Conservation (phyloP, 2,113 vertebrate genomes). For the Mesembrinibis cayennensis region DNA sequence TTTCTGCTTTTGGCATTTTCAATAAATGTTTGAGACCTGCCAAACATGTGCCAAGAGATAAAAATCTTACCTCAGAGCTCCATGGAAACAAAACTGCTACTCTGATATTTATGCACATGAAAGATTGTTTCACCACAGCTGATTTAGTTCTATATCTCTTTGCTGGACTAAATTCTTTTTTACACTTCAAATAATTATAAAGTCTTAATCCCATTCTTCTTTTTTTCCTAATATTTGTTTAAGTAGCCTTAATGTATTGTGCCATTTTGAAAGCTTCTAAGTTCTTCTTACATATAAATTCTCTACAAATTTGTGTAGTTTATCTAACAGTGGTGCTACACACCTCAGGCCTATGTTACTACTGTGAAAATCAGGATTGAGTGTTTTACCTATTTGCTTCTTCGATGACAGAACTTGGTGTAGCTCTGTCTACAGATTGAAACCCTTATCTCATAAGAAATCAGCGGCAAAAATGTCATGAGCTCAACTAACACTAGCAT, state of each 20-base stretch:
- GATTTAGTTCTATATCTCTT: not conserved
- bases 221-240: not conserved
- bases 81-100: not conserved
- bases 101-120: fast-evolving
- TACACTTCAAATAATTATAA: not conserved
- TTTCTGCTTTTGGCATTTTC: not conserved
- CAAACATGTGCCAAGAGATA: not conserved
- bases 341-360: not conserved
- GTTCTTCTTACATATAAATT: not conserved
- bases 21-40: not conserved
- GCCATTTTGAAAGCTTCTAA: not conserved
- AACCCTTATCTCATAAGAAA: not conserved
- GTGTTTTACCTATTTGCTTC: not conserved
- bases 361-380: not conserved
- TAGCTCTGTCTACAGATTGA: not conserved
- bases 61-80: not conserved
- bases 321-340: not conserved
- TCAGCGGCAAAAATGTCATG: not conserved
- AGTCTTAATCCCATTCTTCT: not conserved
- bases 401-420: not conserved
- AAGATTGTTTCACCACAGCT: not conserved
- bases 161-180: not conserved
- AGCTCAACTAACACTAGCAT: not conserved
- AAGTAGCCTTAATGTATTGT: not conserved
- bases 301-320: not conserved